Evolutionary conservation across 2,888 invertebrate species (phyloP).

Genomic region (Pseudococcus jackbeardsleyi): DNA sequence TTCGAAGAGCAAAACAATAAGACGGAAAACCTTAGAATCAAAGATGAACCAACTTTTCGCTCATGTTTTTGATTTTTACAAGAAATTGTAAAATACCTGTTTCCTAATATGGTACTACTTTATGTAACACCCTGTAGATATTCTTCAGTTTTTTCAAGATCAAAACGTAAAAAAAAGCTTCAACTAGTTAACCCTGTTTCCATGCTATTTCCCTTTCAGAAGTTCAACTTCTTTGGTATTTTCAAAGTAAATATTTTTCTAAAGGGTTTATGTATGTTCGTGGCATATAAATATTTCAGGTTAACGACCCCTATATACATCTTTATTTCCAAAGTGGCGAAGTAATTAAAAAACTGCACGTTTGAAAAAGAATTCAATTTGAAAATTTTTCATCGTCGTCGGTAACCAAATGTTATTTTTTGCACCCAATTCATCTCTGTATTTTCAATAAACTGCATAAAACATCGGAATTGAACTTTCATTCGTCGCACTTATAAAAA

Average conservation of each 20-base stretch:
- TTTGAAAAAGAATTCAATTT: constrained; percentile 13
- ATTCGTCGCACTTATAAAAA: not conserved
- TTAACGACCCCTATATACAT: not conserved
- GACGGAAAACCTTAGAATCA: too few relatives aligned
- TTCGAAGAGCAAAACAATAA: too few relatives aligned
- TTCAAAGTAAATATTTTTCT: constrained; percentile 16
- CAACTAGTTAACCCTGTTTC: not conserved
- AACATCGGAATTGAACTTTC: not conserved
- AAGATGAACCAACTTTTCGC: too few relatives aligned
- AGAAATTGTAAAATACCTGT: too few relatives aligned
- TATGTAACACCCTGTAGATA: too few relatives aligned
- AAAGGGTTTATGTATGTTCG: not conserved
- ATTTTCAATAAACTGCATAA: not conserved
- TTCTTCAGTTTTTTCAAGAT: not conserved
- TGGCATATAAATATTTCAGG: constrained; percentile 9
- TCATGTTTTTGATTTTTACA: too few relatives aligned
- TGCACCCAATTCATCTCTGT: not conserved
- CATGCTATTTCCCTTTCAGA: not conserved
- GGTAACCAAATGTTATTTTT: constrained; percentile 24
- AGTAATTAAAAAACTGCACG: constrained; percentile 29
- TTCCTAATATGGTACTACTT: too few relatives aligned
- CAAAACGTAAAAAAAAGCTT: not conserved
- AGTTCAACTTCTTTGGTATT: not conserved
- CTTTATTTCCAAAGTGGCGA: not conserved
- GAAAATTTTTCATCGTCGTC: not conserved